Conservation (phyloP, 2,888 invertebrate species). For the Amblyjoppa fuscipennis region DNA sequence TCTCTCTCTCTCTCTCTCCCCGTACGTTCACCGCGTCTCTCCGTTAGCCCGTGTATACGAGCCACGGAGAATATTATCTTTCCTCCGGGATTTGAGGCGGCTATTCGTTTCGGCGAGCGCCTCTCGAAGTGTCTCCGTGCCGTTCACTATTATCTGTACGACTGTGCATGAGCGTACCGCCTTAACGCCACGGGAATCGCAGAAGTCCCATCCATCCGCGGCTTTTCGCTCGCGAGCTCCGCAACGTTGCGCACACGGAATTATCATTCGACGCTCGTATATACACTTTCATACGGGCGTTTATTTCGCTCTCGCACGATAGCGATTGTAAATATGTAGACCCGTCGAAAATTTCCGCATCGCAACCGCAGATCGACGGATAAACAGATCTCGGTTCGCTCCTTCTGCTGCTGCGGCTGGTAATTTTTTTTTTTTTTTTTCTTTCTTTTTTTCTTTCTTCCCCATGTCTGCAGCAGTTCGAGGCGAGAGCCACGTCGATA, state of each 20-base stretch:
- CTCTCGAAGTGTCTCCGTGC: not conserved
- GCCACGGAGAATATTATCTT: constrained; percentile 43
- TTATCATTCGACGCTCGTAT: not conserved
- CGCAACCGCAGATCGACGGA: not conserved
- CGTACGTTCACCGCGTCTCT: constrained; percentile 20
- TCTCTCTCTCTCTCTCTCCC: not conserved
- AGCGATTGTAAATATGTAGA: not conserved
- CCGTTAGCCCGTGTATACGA: constrained; percentile 27
- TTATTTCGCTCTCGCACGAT: not conserved
- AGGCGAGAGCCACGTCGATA: constrained; percentile 27
- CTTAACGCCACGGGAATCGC: constrained; percentile 4
- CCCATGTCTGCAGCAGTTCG: not conserved
- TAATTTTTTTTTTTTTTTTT: constrained; percentile 2
- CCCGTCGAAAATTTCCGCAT: not conserved
- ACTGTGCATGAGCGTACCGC: not conserved
- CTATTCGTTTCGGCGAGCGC: constrained; percentile 30
- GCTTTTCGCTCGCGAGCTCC: constrained; percentile 31
- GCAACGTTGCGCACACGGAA: not conserved
- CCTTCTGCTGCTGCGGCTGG: not conserved
- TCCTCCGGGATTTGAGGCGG: constrained; percentile 44
- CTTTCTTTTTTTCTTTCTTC: not conserved
- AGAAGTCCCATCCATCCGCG: constrained; percentile 23
- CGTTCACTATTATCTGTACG: constrained; percentile 10
- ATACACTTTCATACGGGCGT: not conserved
- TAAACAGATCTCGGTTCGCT: not conserved